Evolutionary conservation across 2,888 invertebrate species (phyloP).

Genomic region (Achlya flavicornis): DNA sequence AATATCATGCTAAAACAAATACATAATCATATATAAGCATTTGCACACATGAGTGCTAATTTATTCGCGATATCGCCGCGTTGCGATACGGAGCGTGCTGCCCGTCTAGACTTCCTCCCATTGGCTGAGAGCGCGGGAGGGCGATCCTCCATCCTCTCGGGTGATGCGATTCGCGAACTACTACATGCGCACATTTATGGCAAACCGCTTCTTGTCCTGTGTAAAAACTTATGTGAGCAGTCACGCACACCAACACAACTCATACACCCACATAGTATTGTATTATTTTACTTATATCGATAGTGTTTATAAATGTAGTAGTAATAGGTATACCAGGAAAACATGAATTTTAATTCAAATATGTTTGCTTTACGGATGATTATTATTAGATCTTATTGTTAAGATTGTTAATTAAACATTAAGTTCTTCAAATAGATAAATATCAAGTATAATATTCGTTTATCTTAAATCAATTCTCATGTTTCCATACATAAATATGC

Average conservation of each 20-base stretch:
- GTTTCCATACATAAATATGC: conserved; percentile 35
- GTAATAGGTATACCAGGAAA: conserved; percentile 46
- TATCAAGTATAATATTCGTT: conserved; percentile 2
- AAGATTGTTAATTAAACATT: neutral
- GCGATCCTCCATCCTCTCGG: conserved; percentile 82
- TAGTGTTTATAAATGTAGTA: conserved; percentile 10
- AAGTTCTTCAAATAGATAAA: neutral
- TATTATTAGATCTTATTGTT: neutral
- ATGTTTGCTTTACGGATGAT: neutral
- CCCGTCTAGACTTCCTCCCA: conserved; percentile 61
- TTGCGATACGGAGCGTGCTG: conserved; percentile 52
- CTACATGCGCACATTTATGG: conserved; percentile 53
- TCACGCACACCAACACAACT: conserved; percentile 31
- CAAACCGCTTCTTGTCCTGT: conserved; percentile 64
- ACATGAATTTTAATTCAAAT: conserved; percentile 30
- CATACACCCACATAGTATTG: conserved; percentile 18
- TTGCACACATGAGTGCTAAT: conserved; percentile 55
- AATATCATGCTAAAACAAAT: neutral
- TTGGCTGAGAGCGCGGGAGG: conserved; percentile 75
- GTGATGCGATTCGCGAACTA: conserved; percentile 77
- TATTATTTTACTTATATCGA: conserved; percentile 19
- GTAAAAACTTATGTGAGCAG: conserved; percentile 43
- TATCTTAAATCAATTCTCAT: conserved; percentile 20
- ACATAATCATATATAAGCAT: conserved; percentile 21
- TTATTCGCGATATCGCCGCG: conserved; percentile 72